phyloP scores from a whole-genome alignment of 2,888 invertebrate genomes.

The Ichneumoninae sp. region DNA sequence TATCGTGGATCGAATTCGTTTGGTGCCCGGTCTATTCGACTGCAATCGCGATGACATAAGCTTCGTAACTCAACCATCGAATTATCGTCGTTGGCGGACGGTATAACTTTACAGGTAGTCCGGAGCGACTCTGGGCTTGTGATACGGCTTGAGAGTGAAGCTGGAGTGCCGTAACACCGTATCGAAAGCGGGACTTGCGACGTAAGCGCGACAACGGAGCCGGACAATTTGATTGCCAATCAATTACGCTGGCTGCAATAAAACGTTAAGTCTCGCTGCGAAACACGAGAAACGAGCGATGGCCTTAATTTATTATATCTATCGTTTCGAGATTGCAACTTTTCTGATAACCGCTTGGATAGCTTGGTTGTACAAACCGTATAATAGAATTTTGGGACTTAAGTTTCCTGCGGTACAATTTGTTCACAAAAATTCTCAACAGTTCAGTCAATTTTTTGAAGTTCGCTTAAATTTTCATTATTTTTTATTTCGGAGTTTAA shows the following conservation, averaged over 20 bases:
- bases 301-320: not conserved
- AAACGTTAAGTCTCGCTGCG: not conserved
- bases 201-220: conserved; percentile 3
- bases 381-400: no score
- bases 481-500: not conserved
- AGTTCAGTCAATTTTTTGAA: not conserved
- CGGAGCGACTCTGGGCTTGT: not conserved
- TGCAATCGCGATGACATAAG: conserved; percentile 57
- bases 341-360: not conserved
- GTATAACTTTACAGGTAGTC: conserved; percentile 53
- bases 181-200: conserved; percentile 24
- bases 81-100: conserved; percentile 57
- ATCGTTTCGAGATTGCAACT: not conserved
- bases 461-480: not conserved
- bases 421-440: no score
- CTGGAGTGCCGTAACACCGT: conserved; percentile 29
- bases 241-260: conserved; percentile 3
- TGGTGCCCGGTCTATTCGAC: conserved; percentile 21
- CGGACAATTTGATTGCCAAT: conserved; percentile 21
- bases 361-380: no score
- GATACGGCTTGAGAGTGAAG: not conserved
- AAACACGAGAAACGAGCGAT: not conserved
- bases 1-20: conserved; percentile 33
- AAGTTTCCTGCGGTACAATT: no score
- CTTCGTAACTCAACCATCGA: conserved; percentile 53